These are phyloP conservation scores for Drosophila nigritarsus DNA, from an alignment of 2,888 invertebrate genomes.

Conservation along the genomic window DNA sequence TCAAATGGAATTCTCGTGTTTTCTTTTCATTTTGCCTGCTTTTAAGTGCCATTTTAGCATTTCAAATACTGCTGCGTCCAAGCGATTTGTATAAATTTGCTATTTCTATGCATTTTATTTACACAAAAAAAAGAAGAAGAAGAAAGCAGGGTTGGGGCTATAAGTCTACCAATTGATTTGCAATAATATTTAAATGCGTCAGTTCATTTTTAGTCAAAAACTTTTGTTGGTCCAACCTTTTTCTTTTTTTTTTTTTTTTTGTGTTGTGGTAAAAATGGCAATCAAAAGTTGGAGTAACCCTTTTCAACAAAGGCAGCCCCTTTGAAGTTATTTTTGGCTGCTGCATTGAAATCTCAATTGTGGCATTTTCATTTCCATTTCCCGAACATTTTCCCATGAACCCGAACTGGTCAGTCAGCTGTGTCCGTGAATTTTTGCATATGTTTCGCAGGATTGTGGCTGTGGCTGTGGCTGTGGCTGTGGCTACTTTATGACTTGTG, in stretches of 20 bases:
- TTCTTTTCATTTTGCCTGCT: slow-evolving; percentile 83
- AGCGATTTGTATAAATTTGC: slow-evolving; percentile 81
- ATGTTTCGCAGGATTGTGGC: slow-evolving; percentile 57
- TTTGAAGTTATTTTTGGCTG: slow-evolving; percentile 63
- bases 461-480: slow-evolving; percentile 44
- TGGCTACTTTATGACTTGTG: slow-evolving; percentile 71
- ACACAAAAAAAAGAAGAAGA: slow-evolving; percentile 19
- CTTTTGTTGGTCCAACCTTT: slow-evolving; percentile 64
- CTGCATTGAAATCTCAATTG: slow-evolving; percentile 59
- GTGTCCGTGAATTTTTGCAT: slow-evolving; percentile 78
- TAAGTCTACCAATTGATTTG: slow-evolving; percentile 75
- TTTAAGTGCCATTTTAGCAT: slow-evolving; percentile 82
- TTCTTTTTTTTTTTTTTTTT: slow-evolving; percentile 47
- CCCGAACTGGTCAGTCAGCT: slow-evolving; percentile 49
- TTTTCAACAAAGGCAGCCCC: slow-evolving; percentile 45
- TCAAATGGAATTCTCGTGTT: slow-evolving; percentile 83
- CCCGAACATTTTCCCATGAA: slow-evolving; percentile 38
- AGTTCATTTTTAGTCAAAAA: slow-evolving; percentile 59
- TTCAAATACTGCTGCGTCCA: slow-evolving; percentile 64
- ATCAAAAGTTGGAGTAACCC: slow-evolving; percentile 64
- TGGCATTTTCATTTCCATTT: slow-evolving; percentile 56
- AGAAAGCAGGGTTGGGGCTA: background rate
- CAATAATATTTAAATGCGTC: slow-evolving; percentile 81
- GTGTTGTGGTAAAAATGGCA: slow-evolving; percentile 35
- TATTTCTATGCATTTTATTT: slow-evolving; percentile 82